Evolutionary conservation across 2,797 vertebrate genomes (phyloP).

Genomic region (Caiman crocodilus): DNA sequence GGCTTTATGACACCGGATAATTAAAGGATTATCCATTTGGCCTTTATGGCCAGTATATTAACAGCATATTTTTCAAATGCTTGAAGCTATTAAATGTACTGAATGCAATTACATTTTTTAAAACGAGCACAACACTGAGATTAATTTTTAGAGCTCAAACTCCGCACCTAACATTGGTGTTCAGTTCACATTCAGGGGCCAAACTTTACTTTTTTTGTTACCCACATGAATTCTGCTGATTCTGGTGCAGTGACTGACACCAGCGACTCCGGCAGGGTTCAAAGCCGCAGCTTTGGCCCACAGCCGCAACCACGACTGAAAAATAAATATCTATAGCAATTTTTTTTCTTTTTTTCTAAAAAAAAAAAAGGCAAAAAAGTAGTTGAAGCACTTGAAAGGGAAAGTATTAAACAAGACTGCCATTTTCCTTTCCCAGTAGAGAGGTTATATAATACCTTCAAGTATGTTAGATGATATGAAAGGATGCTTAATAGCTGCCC

Average conservation of each 20-base stretch:
- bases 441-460: neutral
- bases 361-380: neutral
- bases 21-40: constrained; percentile 61
- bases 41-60: constrained; percentile 32
- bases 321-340: neutral
- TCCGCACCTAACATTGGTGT: neutral
- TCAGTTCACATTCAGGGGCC: constrained; percentile 19
- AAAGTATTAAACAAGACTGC: neutral
- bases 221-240: neutral
- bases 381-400: neutral
- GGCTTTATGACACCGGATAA: constrained; percentile 51
- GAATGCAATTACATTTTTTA: constrained; percentile 24
- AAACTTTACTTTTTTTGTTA: neutral
- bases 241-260: neutral
- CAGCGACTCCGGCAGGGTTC: neutral
- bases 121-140: neutral
- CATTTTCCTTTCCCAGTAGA: neutral
- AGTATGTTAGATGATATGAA: neutral
- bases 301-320: neutral
- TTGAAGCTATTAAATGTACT: constrained; percentile 44
- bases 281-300: neutral
- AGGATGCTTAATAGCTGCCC: neutral
- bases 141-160: constrained; percentile 1
- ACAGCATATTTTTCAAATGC: constrained; percentile 43
- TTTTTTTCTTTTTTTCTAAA: neutral